Conservation (phyloP, 2,113 vertebrate species). For the Notothenia rossii region DNA sequence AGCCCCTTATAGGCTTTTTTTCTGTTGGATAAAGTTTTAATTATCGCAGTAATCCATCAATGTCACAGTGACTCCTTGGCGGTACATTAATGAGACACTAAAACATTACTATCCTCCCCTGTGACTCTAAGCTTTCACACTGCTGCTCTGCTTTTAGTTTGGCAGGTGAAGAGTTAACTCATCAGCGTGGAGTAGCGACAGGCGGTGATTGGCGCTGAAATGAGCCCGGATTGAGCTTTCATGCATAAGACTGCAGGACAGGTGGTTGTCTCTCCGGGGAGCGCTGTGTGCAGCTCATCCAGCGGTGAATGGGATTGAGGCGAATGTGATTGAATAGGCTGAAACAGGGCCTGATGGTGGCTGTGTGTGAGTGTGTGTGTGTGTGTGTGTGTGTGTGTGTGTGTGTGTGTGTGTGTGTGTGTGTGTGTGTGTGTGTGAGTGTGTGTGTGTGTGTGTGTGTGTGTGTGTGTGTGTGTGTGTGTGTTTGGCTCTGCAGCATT, state of each 20-base stretch:
- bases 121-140: not conserved
- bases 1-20: conserved; percentile 13
- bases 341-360: conserved; percentile 56
- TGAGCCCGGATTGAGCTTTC: conserved; percentile 58
- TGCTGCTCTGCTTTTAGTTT: not conserved
- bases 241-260: conserved; percentile 63
- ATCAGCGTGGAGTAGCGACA: conserved; percentile 39
- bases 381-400: conserved; percentile 7
- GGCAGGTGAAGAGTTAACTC: conserved; percentile 51
- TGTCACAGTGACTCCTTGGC: conserved; percentile 46
- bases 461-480: conserved; percentile 4
- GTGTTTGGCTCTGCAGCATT: conserved; percentile 28
- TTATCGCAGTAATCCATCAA: conserved; percentile 52
- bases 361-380: conserved; percentile 5
- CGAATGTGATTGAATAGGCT: conserved; percentile 66
- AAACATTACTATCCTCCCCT: conserved; percentile 23
- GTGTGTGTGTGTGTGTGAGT: not conserved
- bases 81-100: conserved; percentile 44
- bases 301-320: conserved; percentile 54
- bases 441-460: conserved; percentile 23
- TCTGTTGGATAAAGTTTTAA: conserved; percentile 37
- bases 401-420: conserved; percentile 11
- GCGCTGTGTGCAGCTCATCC: conserved; percentile 60
- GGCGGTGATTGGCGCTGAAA: conserved; percentile 54
- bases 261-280: conserved; percentile 62